Conservation (phyloP, 2,113 vertebrate genomes). For the Dromiciops gliroides region DNA sequence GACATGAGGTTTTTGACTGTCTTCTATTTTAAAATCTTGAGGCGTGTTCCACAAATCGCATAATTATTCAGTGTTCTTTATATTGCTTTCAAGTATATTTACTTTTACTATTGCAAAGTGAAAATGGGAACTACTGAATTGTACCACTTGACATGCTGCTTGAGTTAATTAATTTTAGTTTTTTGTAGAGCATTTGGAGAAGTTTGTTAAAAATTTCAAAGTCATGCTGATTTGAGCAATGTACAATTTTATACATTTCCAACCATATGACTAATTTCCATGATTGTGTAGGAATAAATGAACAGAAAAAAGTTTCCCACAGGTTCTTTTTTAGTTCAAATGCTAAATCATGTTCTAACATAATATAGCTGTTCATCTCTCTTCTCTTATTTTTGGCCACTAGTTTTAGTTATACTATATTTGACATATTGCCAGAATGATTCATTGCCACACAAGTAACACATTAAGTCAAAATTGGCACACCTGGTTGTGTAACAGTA, state of each 20-base stretch:
- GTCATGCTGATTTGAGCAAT: neutral
- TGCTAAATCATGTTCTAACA: neutral
- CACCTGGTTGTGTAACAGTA: neutral
- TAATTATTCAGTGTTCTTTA: neutral
- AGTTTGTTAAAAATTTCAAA: conserved; percentile 13
- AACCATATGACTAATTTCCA: neutral
- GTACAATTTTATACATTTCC: neutral
- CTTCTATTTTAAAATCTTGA: neutral
- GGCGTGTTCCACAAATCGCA: neutral
- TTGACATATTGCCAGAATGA: neutral
- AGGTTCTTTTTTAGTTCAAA: neutral
- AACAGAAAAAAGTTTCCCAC: neutral
- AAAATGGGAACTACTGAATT: neutral
- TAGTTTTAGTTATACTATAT: neutral
- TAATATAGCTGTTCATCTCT: neutral
- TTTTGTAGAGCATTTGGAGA: conserved; percentile 31
- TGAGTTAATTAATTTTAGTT: neutral
- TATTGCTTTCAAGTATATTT: neutral
- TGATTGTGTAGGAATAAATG: neutral
- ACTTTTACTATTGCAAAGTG: neutral
- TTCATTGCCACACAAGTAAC: neutral
- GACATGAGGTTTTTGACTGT: neutral
- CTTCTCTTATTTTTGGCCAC: neutral
- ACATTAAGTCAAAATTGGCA: neutral
- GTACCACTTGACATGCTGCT: neutral